Percentiles rank a stretch among this genome's conserved stretches.
These are phyloP conservation scores for Dendrophyllia cribrosa DNA, from an alignment of 64 coral and sea anemone species.

Conservation along the genomic window DNA sequence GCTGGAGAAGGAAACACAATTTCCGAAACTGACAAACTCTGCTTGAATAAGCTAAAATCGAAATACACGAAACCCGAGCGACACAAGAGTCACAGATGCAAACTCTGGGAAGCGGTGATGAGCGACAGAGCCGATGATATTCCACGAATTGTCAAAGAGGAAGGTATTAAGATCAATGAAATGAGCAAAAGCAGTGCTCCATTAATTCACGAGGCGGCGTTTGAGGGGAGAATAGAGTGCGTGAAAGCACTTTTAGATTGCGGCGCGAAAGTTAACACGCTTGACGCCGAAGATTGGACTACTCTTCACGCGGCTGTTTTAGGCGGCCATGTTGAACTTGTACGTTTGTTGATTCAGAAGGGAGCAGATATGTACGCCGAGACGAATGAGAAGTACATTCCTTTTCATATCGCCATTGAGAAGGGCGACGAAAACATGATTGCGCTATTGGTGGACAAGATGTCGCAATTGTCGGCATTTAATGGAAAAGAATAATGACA, in stretches of 20 bases:
- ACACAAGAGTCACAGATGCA: not conserved
- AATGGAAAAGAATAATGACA: not conserved
- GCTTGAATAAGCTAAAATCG: not conserved
- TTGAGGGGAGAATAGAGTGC: conserved; percentile 5
- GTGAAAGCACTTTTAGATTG: conserved; percentile 35
- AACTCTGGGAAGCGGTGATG: conserved; percentile 16
- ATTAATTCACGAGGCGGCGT: conserved; percentile 29
- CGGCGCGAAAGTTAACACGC: conserved; percentile 17
- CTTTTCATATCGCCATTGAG: conserved; percentile 31
- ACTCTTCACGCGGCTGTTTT: conserved; percentile 32
- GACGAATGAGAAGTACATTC: conserved; percentile 47
- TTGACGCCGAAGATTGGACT: conserved; percentile 30
- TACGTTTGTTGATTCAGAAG: conserved; percentile 18
- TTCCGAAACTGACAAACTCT: not conserved
- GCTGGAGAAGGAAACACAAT: not conserved
- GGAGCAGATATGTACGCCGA: conserved; percentile 32
- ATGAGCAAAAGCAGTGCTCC: not conserved
- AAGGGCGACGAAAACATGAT: conserved; percentile 39
- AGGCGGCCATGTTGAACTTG: conserved; percentile 42
- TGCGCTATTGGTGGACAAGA: conserved; percentile 12
- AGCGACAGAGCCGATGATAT: conserved; percentile 16
- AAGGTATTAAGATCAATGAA: conserved; percentile 23
- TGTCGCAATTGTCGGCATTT: not conserved
- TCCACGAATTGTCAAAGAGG: conserved; percentile 19
- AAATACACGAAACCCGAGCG: conserved; percentile 20